phyloP scores from a whole-genome alignment of 1,140 invertebrate species.

The Dendrolimus kikuchii region DNA sequence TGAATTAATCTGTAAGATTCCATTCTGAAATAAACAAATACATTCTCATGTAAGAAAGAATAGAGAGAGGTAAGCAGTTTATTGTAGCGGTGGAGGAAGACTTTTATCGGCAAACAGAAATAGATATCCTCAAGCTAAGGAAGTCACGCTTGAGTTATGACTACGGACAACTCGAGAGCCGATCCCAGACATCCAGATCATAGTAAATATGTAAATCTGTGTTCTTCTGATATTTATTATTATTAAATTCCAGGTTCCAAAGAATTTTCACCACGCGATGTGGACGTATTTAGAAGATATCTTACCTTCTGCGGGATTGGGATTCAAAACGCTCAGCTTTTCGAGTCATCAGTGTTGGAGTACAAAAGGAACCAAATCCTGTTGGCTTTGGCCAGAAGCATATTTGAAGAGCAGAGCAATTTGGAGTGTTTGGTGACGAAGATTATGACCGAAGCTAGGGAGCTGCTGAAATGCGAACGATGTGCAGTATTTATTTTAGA shows the following conservation, averaged over 20 bases:
- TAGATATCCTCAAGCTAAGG: too few species aligned
- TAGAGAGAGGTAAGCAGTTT: too few species aligned
- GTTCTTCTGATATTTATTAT: too few species aligned
- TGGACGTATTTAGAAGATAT: conserved; percentile 90
- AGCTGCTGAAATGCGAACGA: conserved; percentile 92
- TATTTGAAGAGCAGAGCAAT: conserved; percentile 94
- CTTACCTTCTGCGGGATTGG: conserved; percentile 97
- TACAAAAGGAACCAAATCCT: conserved; percentile 95
- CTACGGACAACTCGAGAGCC: too few species aligned
- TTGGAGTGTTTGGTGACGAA: conserved; percentile 94
- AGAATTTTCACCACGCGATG: conserved; percentile 91
- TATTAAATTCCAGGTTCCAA: conserved; percentile 71
- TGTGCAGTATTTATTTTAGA: conserved; percentile 93
- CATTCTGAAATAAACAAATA: too few species aligned
- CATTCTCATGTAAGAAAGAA: too few species aligned
- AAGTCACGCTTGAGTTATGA: too few species aligned
- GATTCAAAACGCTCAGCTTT: conserved; percentile 96
- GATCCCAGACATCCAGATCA: too few species aligned
- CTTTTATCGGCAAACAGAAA: too few species aligned
- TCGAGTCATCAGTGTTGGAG: conserved; percentile 94
- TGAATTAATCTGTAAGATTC: too few species aligned
- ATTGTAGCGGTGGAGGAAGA: too few species aligned
- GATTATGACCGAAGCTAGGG: conserved; percentile 96
- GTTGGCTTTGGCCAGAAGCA: conserved; percentile 87
- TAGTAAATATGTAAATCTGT: too few species aligned